phyloP scores from a whole-genome alignment of 2,113 vertebrate genomes.

The Danionella cerebrum region DNA sequence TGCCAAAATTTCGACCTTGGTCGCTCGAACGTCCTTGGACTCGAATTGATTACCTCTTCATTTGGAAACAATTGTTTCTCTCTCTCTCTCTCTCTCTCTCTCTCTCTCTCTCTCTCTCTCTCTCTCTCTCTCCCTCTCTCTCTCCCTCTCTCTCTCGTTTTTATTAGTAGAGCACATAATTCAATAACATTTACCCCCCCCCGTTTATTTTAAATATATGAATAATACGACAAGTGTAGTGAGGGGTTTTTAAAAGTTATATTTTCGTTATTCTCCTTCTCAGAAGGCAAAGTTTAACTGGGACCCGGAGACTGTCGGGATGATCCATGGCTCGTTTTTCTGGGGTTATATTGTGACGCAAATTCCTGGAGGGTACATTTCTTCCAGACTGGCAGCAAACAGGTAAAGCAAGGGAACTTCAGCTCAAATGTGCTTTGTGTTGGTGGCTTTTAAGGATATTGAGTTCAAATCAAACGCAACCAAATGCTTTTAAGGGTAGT shows the following conservation, averaged over 20 bases:
- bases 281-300: slow-evolving; percentile 98
- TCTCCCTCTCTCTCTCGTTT: too few species aligned
- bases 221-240: too few species aligned
- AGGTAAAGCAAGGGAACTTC: slow-evolving; percentile 64
- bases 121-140: too few species aligned
- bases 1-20: slow-evolving; percentile 18
- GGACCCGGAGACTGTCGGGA: slow-evolving; percentile 92
- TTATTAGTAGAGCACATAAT: neutral
- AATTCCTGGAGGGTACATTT: slow-evolving; percentile 95
- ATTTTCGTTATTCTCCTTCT: neutral
- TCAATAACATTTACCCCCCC: neutral
- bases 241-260: too few species aligned
- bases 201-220: neutral
- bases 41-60: slow-evolving; percentile 10
- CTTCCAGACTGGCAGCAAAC: slow-evolving; percentile 92
- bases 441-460: neutral
- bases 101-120: too few species aligned
- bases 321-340: slow-evolving; percentile 98
- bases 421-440: neutral
- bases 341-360: slow-evolving; percentile 99
- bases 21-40: neutral
- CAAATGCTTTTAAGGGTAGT: neutral
- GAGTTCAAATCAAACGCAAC: neutral
- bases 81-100: too few species aligned
- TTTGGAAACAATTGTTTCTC: neutral